Evolutionary conservation across 2,113 vertebrate species (phyloP).

Genomic region (Oncorhynchus nerka): DNA sequence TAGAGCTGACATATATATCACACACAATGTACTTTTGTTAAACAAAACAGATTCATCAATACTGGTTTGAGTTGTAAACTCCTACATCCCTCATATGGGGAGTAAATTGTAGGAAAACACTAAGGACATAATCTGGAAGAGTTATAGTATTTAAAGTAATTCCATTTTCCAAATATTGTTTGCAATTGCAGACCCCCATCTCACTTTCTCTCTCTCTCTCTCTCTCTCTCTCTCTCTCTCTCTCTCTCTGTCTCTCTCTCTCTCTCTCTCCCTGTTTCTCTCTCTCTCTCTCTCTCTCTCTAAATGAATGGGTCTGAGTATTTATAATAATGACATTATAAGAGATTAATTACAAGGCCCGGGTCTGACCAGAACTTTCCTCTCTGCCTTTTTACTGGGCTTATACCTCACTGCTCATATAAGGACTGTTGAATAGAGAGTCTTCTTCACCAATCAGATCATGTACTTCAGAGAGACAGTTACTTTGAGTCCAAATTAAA

Average conservation of each 20-base stretch:
- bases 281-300: background rate
- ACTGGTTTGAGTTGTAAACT: too few species aligned
- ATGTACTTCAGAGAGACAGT: background rate
- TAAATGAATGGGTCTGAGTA: background rate
- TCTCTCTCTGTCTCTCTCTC: too few species aligned
- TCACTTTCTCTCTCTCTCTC: background rate
- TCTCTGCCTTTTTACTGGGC: conserved; percentile 33
- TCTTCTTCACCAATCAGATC: conserved; percentile 7
- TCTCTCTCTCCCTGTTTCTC: too few species aligned
- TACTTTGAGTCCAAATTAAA: background rate
- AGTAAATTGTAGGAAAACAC: conserved; percentile 3
- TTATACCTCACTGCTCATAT: conserved; percentile 34
- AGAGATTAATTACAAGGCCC: conserved; percentile 19
- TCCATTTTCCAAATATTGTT: conserved; percentile 45
- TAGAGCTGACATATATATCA: too few species aligned
- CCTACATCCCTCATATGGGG: background rate
- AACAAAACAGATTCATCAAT: too few species aligned
- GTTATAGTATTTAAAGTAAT: conserved; percentile 20
- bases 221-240: background rate
- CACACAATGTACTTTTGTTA: too few species aligned
- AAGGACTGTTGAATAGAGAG: conserved; percentile 37
- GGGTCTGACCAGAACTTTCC: conserved; percentile 43
- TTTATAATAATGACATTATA: conserved; percentile 27
- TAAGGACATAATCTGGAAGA: conserved; percentile 1
- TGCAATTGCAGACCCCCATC: background rate